Conservation (phyloP, 2,113 vertebrate genomes). For the Gasterosteus aculeatus region DNA sequence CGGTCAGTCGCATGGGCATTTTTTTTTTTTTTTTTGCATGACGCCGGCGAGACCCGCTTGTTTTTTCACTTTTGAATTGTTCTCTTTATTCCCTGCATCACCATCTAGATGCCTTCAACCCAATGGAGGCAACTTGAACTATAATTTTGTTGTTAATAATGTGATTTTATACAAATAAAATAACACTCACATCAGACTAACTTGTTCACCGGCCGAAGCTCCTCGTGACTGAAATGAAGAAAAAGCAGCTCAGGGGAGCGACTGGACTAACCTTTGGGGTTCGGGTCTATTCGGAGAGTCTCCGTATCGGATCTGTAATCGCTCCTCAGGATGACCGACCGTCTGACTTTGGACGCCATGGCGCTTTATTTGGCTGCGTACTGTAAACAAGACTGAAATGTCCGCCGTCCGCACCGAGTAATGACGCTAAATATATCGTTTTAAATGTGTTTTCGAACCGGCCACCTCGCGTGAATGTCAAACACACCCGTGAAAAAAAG, state of each 20-base stretch:
- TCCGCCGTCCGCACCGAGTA: neutral
- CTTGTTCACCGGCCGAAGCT: neutral
- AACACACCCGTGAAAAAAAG: constrained; percentile 53
- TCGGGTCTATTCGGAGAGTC: constrained; percentile 27
- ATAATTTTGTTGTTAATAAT: neutral
- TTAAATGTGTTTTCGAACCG: neutral
- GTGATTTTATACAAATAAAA: neutral
- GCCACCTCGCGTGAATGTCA: neutral
- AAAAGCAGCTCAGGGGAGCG: neutral
- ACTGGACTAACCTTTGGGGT: neutral
- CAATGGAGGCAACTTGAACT: neutral
- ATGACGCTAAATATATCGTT: too few species aligned
- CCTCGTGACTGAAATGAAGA: neutral
- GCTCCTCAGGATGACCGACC: neutral
- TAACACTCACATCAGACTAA: neutral
- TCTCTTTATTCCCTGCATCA: neutral
- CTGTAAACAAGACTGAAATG: constrained; percentile 27
- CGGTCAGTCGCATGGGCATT: constrained; percentile 58
- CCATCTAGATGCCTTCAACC: neutral
- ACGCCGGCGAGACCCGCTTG: neutral
- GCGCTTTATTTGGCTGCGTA: constrained; percentile 39
- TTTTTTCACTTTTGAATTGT: neutral
- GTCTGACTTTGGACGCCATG: constrained; percentile 10
- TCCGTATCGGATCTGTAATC: constrained; percentile 29
- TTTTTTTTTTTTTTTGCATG: constrained; percentile 32